Percentiles rank a stretch among this genome's conserved stretches.
These are phyloP conservation scores for Berghia stephanieae DNA, from an alignment of 1,140 invertebrate species.

Conservation along the genomic window DNA sequence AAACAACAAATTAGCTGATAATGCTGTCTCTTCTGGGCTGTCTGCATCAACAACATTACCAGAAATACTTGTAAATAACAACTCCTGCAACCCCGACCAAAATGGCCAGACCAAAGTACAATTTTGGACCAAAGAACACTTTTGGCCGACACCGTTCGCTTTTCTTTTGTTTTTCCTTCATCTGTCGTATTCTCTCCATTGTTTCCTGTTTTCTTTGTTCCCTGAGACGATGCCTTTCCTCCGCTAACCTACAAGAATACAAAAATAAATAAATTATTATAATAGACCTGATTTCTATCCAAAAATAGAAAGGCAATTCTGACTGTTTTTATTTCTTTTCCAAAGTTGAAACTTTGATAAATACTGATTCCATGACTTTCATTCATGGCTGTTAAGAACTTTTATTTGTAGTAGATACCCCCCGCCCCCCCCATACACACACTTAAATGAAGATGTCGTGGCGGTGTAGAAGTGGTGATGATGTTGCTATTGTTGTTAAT, in stretches of 20 bases:
- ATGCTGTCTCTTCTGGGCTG: too few species aligned
- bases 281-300: too few species aligned
- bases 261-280: background rate
- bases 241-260: background rate
- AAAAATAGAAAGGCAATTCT: too few species aligned
- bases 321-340: too few species aligned
- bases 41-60: slow-evolving; percentile 9
- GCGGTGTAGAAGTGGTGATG: too few species aligned
- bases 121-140: slow-evolving; percentile 40
- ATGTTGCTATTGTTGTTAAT: too few species aligned
- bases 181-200: slow-evolving; percentile 56
- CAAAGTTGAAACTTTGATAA: too few species aligned
- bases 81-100: slow-evolving; percentile 38
- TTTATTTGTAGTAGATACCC: too few species aligned
- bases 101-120: slow-evolving; percentile 40
- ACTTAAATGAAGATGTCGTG: too few species aligned
- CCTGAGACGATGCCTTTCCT: slow-evolving; percentile 54
- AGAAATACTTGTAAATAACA: slow-evolving; percentile 14
- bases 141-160: slow-evolving; percentile 50
- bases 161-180: slow-evolving; percentile 62
- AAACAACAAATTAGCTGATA: too few species aligned
- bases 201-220: slow-evolving; percentile 63
- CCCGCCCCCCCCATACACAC: too few species aligned
- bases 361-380: too few species aligned
- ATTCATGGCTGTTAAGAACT: background rate